phyloP scores from a whole-genome alignment of 2,888 invertebrate species.

The Athetis lepigone region DNA sequence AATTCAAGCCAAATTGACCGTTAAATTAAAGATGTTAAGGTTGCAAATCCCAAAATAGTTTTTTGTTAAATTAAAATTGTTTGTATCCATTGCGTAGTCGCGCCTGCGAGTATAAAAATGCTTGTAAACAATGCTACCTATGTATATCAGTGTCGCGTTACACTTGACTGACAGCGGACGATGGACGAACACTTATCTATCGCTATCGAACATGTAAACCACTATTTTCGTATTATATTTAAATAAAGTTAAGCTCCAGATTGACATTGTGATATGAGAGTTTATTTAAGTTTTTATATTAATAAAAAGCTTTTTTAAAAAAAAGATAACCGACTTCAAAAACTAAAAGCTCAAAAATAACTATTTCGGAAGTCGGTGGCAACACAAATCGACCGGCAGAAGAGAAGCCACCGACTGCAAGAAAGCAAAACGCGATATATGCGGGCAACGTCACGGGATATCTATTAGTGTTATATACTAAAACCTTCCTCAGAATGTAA shows the following conservation, averaged over 20 bases:
- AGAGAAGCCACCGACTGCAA: no score
- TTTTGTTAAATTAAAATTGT: no score
- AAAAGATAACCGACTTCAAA: no score
- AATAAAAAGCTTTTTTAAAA: neutral
- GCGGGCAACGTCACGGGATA: no score
- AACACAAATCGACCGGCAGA: no score
- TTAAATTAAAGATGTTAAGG: neutral
- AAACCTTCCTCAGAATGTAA: no score
- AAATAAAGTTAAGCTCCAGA: slow-evolving; percentile 7
- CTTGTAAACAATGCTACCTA: slow-evolving; percentile 50
- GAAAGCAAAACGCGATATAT: no score
- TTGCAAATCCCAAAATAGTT: neutral
- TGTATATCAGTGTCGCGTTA: slow-evolving; percentile 43
- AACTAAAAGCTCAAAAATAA: no score
- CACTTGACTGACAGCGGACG: slow-evolving; percentile 49
- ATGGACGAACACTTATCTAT: slow-evolving; percentile 12
- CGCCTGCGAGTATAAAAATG: neutral
- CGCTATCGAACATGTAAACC: slow-evolving; percentile 31
- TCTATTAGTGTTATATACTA: no score
- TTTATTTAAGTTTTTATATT: neutral
- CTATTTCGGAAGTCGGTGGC: no score
- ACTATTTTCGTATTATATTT: slow-evolving; percentile 26
- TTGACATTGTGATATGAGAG: slow-evolving; percentile 19
- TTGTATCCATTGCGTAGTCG: slow-evolving; percentile 16
- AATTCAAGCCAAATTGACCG: neutral